Conservation (phyloP, 2,113 vertebrate genomes). For the Malurus alboscapulatus region DNA sequence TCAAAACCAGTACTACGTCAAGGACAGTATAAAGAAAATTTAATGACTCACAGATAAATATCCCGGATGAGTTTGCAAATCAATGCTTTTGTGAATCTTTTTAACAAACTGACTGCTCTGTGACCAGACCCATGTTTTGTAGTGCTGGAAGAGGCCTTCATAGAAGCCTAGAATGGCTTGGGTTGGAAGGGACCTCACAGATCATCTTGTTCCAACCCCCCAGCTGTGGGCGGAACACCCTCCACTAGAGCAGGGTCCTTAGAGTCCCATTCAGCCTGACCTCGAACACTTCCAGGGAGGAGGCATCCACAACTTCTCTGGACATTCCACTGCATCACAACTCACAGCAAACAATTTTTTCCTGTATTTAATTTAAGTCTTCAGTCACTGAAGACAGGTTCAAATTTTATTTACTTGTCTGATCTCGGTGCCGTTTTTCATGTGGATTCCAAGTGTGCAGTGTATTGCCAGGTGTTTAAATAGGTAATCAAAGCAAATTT, state of each 20-base stretch:
- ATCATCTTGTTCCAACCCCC: accelerated
- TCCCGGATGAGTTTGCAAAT: background rate
- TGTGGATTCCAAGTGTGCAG: background rate
- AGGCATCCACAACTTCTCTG: background rate
- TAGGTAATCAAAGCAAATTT: background rate
- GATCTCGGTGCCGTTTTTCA: background rate
- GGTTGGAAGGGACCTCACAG: background rate
- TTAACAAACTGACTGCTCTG: background rate
- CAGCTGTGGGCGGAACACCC: background rate
- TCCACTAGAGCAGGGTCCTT: background rate
- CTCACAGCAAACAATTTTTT: background rate
- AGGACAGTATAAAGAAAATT: background rate
- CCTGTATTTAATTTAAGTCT: background rate
- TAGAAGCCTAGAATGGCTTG: background rate
- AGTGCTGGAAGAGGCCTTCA: background rate
- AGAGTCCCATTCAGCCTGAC: background rate
- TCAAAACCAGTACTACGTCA: background rate
- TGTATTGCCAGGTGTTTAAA: background rate
- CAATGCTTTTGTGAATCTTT: background rate
- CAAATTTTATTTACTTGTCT: background rate
- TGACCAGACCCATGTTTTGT: background rate
- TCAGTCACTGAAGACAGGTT: background rate
- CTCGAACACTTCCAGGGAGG: background rate
- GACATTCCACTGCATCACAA: background rate
- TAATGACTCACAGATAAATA: background rate